Conservation (phyloP, 2,888 invertebrate species). For the Cosmia trapezina region DNA sequence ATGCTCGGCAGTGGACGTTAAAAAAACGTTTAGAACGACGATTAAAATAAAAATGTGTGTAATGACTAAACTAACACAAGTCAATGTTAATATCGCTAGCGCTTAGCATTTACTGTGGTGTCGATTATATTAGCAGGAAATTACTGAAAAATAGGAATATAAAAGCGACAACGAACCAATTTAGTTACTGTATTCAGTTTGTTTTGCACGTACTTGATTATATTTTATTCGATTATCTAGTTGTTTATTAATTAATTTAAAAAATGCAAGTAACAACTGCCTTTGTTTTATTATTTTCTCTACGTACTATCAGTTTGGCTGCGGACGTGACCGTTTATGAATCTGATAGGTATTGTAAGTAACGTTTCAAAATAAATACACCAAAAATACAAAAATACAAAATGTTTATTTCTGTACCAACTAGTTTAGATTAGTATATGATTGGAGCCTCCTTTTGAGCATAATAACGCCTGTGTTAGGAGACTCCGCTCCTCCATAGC, state of each 20-base stretch:
- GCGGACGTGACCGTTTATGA: background rate
- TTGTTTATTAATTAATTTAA: background rate
- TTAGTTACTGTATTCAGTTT: background rate
- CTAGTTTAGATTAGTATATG: too few relatives aligned
- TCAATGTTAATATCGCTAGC: background rate
- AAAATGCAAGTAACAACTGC: background rate
- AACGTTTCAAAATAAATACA: background rate
- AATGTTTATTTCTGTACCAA: too few relatives aligned
- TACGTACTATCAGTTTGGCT: background rate
- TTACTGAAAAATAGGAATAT: background rate
- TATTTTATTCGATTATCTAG: background rate
- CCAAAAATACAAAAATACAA: background rate
- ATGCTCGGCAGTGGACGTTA: too few relatives aligned
- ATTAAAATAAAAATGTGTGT: too few relatives aligned
- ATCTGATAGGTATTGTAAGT: accelerated
- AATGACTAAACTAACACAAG: background rate
- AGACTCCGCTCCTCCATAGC: too few relatives aligned
- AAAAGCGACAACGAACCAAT: background rate
- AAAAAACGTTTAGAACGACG: too few relatives aligned
- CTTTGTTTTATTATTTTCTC: background rate
- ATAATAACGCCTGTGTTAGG: too few relatives aligned
- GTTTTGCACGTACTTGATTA: background rate
- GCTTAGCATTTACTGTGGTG: background rate
- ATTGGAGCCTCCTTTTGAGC: too few relatives aligned
- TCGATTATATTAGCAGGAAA: background rate